These are phyloP conservation scores for Napeogenes sylphis DNA, from an alignment of 2,888 invertebrate genomes.

Conservation along the genomic window DNA sequence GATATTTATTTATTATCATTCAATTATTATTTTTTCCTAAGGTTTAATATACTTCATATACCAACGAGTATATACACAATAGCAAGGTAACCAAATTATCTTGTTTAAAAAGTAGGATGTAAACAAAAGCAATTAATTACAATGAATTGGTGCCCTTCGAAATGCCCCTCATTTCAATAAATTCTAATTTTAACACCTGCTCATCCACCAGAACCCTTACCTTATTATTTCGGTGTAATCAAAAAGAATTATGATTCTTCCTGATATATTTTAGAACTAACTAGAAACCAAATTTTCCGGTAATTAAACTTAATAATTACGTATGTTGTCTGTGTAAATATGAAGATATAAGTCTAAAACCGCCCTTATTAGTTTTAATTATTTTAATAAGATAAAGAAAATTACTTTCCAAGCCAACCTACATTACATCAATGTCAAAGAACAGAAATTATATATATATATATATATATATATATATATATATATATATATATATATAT, in stretches of 20 bases:
- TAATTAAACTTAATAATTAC: neutral
- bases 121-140: constrained; percentile 30
- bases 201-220: constrained; percentile 22
- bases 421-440: no score
- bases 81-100: constrained; percentile 13
- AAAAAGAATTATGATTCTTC: constrained; percentile 7
- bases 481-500: no score
- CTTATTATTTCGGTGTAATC: constrained; percentile 17
- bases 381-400: no score
- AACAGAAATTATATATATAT: no score
- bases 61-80: no score
- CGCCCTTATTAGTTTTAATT: no score
- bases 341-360: neutral
- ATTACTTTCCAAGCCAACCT: no score
- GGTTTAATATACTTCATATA: no score
- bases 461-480: no score
- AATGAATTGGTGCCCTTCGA: constrained; percentile 20
- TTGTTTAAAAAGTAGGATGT: constrained; percentile 20
- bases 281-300: neutral
- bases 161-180: constrained; percentile 24
- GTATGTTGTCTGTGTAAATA: neutral
- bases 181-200: constrained; percentile 28
- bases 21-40: no score
- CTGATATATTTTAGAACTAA: neutral
- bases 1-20: no score